Conservation (phyloP, 1,140 invertebrate genomes). For the Zaprionus gabonicus region DNA sequence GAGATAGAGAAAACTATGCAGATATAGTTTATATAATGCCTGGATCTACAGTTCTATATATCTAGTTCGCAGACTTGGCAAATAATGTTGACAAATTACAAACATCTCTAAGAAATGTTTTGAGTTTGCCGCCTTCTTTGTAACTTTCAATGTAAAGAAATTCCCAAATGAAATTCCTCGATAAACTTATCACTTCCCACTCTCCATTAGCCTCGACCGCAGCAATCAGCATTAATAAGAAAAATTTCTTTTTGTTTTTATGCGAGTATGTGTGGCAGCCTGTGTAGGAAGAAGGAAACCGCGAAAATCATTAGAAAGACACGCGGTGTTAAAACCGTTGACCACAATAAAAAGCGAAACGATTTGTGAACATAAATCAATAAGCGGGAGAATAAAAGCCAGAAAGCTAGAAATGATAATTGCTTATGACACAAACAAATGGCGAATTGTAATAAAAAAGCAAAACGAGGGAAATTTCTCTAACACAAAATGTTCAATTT, state of each 20-base stretch:
- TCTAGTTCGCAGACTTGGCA: background rate
- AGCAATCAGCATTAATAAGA: constrained; percentile 30
- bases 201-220: constrained; percentile 28
- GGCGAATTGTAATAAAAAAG: constrained; percentile 70
- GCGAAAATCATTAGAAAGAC: constrained; percentile 45
- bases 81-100: background rate
- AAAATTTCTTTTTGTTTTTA: constrained; percentile 11
- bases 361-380: constrained; percentile 63
- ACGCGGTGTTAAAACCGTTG: constrained; percentile 56
- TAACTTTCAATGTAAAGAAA: constrained; percentile 5
- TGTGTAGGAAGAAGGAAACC: constrained; percentile 29
- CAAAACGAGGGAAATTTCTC: constrained; percentile 24
- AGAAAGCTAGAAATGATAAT: constrained; percentile 40
- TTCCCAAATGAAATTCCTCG: background rate
- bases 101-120: background rate
- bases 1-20: background rate
- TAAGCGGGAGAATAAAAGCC: constrained; percentile 51
- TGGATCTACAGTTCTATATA: background rate
- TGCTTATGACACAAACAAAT: constrained; percentile 74
- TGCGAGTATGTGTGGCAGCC: no score
- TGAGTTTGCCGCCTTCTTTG: background rate
- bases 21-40: background rate
- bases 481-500: constrained; percentile 41
- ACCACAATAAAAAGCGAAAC: constrained; percentile 49
- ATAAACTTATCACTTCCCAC: background rate